These are phyloP conservation scores for Bos indicus DNA, from an alignment of 2,113 vertebrate genomes.

Conservation along the genomic window DNA sequence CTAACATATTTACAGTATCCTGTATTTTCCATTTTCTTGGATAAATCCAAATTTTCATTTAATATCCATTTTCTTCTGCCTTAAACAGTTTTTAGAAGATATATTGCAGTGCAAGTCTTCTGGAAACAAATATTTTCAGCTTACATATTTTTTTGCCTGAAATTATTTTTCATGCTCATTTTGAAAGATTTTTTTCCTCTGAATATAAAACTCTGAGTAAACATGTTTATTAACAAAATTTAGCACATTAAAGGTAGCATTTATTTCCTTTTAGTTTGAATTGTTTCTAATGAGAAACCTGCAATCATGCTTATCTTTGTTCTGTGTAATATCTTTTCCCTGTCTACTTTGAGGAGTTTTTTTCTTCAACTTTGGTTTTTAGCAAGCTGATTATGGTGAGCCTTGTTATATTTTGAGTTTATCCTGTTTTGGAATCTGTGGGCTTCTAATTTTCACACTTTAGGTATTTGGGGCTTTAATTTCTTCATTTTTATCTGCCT, in stretches of 20 bases:
- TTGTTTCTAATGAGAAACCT: neutral
- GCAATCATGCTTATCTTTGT: neutral
- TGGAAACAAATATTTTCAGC: neutral
- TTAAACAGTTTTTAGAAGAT: neutral
- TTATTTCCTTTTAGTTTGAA: neutral
- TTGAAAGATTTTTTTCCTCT: neutral
- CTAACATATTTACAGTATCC: neutral
- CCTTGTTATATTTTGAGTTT: neutral
- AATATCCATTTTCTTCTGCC: neutral
- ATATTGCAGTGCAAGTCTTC: neutral
- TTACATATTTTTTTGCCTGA: neutral
- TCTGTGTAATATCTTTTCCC: neutral
- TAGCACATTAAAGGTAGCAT: neutral
- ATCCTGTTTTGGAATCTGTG: neutral
- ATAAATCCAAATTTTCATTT: neutral
- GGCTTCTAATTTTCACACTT: neutral
- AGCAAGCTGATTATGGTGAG: neutral
- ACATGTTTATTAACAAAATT: neutral
- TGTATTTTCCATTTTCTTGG: neutral
- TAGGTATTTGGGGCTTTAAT: neutral
- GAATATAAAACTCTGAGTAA: neutral
- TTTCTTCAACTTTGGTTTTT: neutral
- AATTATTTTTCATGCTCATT: neutral
- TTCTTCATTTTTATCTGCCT: neutral
- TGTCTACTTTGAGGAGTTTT: neutral